Evolutionary conservation across 2,888 invertebrate genomes (phyloP), one percentile per base, ranked within the genome.

Genomic region (Drosophila cracens): DNA sequence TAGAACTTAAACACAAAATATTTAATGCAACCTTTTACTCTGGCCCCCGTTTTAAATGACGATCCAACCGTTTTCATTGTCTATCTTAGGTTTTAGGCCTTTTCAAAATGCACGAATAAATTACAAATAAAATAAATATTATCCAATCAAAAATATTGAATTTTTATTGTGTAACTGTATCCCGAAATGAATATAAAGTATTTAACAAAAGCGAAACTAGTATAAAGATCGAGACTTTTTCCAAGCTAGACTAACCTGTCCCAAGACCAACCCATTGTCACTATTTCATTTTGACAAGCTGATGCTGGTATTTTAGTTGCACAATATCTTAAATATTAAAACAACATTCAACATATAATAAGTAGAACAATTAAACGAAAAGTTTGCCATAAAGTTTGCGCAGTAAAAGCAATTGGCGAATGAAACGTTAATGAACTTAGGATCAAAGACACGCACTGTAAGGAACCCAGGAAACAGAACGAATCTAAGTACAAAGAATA

Each of bases 391-490:
- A 60, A 33, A 33, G 11, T 11, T 33, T 4, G 75, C 75, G 75
- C 78, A 57, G 33, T 67, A n/a, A 46, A 75, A 72, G 78, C 78
- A 63, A 31, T 67, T 75, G 75, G 71, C 75, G 65, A 78, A 60
- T 53, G 31, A 70, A 70, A 65, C 16, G 5, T 38, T 49, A 72
- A 52, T 13, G 21, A 63, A 29, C 40, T 49, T 46, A 74, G 46
- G 51, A 69, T 69, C 25, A 57, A 43, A 52, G 62, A 62, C 70
- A 71, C 70, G 69, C 70, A 71, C 62, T 57, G 29, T 61, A 68
- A 61, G 31, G 25, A 68, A 68, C 31, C 16, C 25, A 63, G 51
- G 29, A 43, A 62, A 63, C 57, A 21, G 18, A 53, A 53, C 43
- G 40, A 57, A 53, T 52, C 43, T 48, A 53, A 56, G 52, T 49